These are phyloP conservation scores for Drosophila heteroneura DNA, from an alignment of 2,888 invertebrate genomes.

Conservation along the genomic window DNA sequence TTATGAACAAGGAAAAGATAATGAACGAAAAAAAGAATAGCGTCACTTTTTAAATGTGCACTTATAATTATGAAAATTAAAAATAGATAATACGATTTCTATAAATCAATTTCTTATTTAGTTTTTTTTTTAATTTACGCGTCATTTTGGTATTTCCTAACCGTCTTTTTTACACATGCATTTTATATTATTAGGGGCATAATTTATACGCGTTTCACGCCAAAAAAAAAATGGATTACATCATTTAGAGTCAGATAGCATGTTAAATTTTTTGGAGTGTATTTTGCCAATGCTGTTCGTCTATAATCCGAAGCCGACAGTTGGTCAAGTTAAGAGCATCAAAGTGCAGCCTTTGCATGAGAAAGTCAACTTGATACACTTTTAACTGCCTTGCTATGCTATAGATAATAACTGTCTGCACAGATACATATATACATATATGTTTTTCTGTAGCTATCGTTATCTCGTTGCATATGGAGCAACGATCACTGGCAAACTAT, in stretches of 20 bases:
- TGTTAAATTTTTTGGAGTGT: neutral
- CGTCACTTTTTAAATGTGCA: neutral
- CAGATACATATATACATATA: too few relatives aligned
- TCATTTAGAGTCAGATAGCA: neutral
- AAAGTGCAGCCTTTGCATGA: neutral
- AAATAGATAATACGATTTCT: neutral
- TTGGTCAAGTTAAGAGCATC: conserved; percentile 5
- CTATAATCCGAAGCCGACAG: conserved; percentile 4
- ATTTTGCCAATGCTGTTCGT: neutral
- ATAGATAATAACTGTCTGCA: neutral
- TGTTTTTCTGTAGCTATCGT: neutral
- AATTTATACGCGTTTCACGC: neutral
- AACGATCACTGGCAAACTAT: neutral
- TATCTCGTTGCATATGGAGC: neutral
- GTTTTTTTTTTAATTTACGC: neutral
- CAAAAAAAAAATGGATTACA: neutral
- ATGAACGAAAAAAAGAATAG: neutral
- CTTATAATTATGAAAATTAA: neutral
- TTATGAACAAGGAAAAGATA: neutral
- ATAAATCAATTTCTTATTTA: neutral
- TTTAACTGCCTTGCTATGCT: neutral
- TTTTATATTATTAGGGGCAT: neutral
- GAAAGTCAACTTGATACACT: too few relatives aligned
- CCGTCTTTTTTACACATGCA: neutral
- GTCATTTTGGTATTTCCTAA: too few relatives aligned